These are phyloP conservation scores for Rynchops niger DNA, from an alignment of 2,113 vertebrate species.

Conservation along the genomic window DNA sequence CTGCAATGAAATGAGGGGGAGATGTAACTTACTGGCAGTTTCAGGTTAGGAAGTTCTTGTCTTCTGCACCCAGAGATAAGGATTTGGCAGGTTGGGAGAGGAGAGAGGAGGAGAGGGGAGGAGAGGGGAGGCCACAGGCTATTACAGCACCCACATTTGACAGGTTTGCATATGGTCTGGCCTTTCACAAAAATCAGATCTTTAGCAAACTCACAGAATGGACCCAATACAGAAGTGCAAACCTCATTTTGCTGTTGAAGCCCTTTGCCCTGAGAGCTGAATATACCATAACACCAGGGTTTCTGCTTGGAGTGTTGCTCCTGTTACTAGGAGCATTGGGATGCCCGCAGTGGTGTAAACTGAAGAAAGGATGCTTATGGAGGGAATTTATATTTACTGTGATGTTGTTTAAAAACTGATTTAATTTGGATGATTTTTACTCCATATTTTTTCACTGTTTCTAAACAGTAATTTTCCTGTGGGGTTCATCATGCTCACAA, in stretches of 20 bases:
- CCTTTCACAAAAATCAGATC: not conserved
- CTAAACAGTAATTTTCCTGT: not conserved
- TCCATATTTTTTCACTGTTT: not conserved
- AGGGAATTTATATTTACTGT: not conserved
- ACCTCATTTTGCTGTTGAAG: not conserved
- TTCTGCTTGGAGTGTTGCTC: not conserved
- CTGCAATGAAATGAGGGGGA: not conserved
- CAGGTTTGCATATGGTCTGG: not conserved
- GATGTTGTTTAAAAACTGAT: not conserved
- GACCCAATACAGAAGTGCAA: not conserved
- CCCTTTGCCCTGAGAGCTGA: not conserved
- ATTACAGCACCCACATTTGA: not conserved
- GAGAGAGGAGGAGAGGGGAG: not conserved
- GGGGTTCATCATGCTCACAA: not conserved
- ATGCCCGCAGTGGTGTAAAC: not conserved
- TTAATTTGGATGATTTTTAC: not conserved
- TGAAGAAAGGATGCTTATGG: not conserved
- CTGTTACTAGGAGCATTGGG: not conserved
- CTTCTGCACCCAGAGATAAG: not conserved
- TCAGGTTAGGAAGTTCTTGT: not conserved
- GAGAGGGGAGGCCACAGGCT: not conserved
- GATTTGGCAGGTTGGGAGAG: not conserved
- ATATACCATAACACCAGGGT: accelerated
- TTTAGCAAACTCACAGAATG: not conserved
- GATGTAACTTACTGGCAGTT: not conserved